phyloP scores from a whole-genome alignment of 2,797 vertebrate species.

The Telmatherina bonti region DNA sequence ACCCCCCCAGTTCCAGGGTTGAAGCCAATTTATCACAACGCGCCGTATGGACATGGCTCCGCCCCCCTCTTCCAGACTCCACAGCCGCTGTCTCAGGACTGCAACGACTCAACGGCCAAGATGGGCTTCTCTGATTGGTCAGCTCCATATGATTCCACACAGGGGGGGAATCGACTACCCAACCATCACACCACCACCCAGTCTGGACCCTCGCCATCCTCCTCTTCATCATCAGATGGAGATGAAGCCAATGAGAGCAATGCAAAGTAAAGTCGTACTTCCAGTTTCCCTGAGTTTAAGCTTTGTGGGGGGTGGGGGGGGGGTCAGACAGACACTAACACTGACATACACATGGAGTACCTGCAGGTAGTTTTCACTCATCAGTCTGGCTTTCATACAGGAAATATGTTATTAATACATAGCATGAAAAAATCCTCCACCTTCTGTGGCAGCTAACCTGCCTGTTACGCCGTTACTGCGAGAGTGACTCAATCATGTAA shows the following conservation, averaged over 20 bases:
- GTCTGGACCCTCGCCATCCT: slow-evolving; percentile 86
- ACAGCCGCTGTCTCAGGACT: slow-evolving; percentile 85
- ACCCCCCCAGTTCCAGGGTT: slow-evolving; percentile 84
- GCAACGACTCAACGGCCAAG: slow-evolving; percentile 84
- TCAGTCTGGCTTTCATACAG: no score
- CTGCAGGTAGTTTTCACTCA: no score
- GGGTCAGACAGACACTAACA: no score
- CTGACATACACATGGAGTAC: no score
- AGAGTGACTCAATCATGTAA: no score
- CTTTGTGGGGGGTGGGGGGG: no score
- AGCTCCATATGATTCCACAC: slow-evolving; percentile 87
- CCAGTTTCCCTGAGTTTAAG: no score
- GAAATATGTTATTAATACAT: no score
- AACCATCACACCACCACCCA: slow-evolving; percentile 85
- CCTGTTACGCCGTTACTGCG: no score
- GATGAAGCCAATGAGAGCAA: slow-evolving; percentile 90
- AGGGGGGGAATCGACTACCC: slow-evolving; percentile 83
- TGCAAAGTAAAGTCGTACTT: slow-evolving; percentile 74
- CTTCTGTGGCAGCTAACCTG: no score
- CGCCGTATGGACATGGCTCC: slow-evolving; percentile 84
- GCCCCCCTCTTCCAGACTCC: slow-evolving; percentile 86
- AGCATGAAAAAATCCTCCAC: no score
- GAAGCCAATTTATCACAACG: slow-evolving; percentile 89
- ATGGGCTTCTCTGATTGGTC: slow-evolving; percentile 90
- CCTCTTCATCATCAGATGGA: slow-evolving; percentile 91